Evolutionary conservation across 2,113 vertebrate genomes (phyloP).

Genomic region (Oreochromis spilurus): DNA sequence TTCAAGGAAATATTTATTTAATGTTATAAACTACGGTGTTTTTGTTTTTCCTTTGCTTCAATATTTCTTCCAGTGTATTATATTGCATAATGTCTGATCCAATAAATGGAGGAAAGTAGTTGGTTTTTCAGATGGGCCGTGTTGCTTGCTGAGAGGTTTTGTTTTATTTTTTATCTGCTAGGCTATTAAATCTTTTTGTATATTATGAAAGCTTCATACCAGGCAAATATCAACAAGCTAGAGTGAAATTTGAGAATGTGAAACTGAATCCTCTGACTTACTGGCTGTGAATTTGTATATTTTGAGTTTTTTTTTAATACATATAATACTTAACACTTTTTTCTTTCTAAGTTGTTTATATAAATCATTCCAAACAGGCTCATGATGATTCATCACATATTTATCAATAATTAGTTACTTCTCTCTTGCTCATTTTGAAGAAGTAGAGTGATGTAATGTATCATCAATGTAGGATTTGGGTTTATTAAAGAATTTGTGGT

Average conservation of each 20-base stretch:
- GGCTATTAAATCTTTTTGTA: slow-evolving; percentile 70
- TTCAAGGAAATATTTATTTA: slow-evolving; percentile 59
- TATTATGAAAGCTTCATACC: slow-evolving; percentile 54
- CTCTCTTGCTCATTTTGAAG: background rate
- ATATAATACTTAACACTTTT: slow-evolving; percentile 50
- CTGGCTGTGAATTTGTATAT: slow-evolving; percentile 75
- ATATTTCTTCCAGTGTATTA: slow-evolving; percentile 64
- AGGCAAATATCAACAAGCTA: slow-evolving; percentile 55
- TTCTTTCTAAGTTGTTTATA: slow-evolving; percentile 44
- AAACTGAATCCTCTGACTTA: slow-evolving; percentile 68
- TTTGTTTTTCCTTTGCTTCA: slow-evolving; percentile 40
- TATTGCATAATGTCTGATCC: slow-evolving; percentile 59
- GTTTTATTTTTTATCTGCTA: slow-evolving; percentile 65
- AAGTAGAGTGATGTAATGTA: background rate
- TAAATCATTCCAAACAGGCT: slow-evolving; percentile 50
- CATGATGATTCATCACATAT: slow-evolving; percentile 34
- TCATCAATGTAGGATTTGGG: background rate
- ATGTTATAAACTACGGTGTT: slow-evolving; percentile 45
- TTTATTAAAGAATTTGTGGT: background rate
- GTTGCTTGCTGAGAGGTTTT: slow-evolving; percentile 59
- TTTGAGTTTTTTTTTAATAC: slow-evolving; percentile 51
- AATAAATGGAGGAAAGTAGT: slow-evolving; percentile 45
- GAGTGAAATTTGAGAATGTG: slow-evolving; percentile 66
- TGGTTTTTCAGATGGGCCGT: slow-evolving; percentile 53
- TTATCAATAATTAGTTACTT: slow-evolving; percentile 16